Evolutionary conservation across 2,888 invertebrate species (phyloP), one percentile per base, ranked within the genome.

Genomic region (Gymnosoma rotundatum): DNA sequence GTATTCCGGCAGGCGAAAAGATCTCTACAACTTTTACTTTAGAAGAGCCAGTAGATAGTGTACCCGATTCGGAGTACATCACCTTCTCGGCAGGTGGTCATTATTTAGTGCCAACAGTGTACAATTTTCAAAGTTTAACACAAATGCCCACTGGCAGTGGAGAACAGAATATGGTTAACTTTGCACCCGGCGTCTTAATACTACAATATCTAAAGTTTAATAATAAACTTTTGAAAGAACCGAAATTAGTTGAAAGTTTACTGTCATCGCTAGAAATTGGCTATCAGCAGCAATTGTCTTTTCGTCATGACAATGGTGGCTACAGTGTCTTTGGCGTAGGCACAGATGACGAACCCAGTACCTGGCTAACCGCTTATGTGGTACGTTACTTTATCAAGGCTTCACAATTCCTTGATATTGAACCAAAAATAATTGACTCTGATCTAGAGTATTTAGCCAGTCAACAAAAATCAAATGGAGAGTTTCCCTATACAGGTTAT

Each of bases 81-180:
- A 92, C 93, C 82, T 90, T 95, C 1, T 93, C 93, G 5, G 91
- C 94, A 6, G 82, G 72, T n/a, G 94, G 93, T 0, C 94, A 94
- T 88, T 90, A 94, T 32, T 88, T 94, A 69, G 94, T 94, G 2
- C 78, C 85, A 12, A 61, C 83, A 14, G 90, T 94, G 18, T 93
- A 94, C 12, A 96, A 97, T 90, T 92, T 97, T 52, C 95, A 96
- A 50, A 93, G 94, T 88, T 92, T 98, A 50, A 94, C 97, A 18
- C 92, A 94, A 76, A 93, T 97, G 91, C 97, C 98, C 0, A 96
- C 96, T 54, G 98, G 97, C 0, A 98, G 98, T 91, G 97, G 99
- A 0, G 97, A 97, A 90, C 97, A 98, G 91, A 99, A 98, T 81
- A 95, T 98, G 94, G 93, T 98, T 6, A 96, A 97, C 83, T 95